Evolutionary conservation across 2,888 invertebrate genomes (phyloP).

Genomic region (Gnatocerus cornutus): DNA sequence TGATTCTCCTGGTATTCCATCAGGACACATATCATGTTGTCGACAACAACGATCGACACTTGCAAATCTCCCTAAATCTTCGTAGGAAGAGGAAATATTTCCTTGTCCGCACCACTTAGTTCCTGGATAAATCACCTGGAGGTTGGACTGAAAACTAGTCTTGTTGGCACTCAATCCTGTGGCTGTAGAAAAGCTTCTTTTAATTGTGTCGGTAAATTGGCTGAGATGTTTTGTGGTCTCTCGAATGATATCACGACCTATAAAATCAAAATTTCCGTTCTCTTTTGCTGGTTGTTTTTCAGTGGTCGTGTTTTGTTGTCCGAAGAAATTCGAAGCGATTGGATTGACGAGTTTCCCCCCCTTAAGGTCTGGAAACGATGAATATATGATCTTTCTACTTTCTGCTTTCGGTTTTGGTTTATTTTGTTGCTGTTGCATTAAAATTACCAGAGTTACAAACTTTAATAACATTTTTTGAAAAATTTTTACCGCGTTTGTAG

Average conservation of each 20-base stretch:
- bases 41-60: slow-evolving; percentile 7
- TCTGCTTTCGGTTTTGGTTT: too few relatives aligned
- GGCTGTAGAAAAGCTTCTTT: background rate
- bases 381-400: too few relatives aligned
- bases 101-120: slow-evolving; percentile 23
- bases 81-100: background rate
- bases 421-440: too few relatives aligned
- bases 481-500: too few relatives aligned
- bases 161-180: background rate
- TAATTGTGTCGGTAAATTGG: background rate
- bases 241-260: background rate
- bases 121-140: background rate
- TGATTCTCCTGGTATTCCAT: slow-evolving; percentile 1
- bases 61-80: background rate
- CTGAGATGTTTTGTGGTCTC: background rate
- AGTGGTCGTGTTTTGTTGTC: too few relatives aligned
- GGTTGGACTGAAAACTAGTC: background rate
- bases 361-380: too few relatives aligned
- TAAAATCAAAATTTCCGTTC: background rate
- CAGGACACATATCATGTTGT: slow-evolving; percentile 25
- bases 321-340: too few relatives aligned
- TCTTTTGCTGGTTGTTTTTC: too few relatives aligned
- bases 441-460: too few relatives aligned
- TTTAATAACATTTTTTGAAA: too few relatives aligned
- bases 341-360: too few relatives aligned